A percentile compares a stretch with the other conserved stretches of the same genome.
Evolutionary conservation across 2,113 vertebrate genomes (phyloP).

Genomic region (Heterotilapia buettikoferi): DNA sequence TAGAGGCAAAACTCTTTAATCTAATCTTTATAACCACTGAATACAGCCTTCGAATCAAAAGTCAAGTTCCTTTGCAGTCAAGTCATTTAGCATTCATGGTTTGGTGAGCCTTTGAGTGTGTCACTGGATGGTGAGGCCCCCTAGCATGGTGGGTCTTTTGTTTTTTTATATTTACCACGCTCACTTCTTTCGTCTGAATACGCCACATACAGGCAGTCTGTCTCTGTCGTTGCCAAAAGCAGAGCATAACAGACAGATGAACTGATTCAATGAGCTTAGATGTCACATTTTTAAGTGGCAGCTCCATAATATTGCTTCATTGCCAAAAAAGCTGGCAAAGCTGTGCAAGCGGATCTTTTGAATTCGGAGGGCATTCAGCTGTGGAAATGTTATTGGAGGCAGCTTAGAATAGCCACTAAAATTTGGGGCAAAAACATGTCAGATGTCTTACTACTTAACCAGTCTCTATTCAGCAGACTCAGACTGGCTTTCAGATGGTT

Average conservation of each 20-base stretch:
- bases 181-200: constrained; percentile 51
- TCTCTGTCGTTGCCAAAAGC: constrained; percentile 11
- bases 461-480: background rate
- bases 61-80: constrained; percentile 8
- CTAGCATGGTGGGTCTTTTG: constrained; percentile 13
- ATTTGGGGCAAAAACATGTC: constrained; percentile 9
- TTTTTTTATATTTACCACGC: constrained; percentile 40
- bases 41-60: constrained; percentile 12
- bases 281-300: constrained; percentile 40
- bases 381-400: background rate
- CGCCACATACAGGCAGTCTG: constrained; percentile 54
- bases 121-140: constrained; percentile 35
- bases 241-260: background rate
- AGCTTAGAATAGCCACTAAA: background rate
- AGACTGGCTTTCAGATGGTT: background rate
- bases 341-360: background rate
- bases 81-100: constrained; percentile 50
- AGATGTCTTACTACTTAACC: background rate
- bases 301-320: constrained; percentile 10
- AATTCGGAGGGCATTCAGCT: background rate
- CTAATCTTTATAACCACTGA: constrained; percentile 3
- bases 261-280: constrained; percentile 14
- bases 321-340: background rate
- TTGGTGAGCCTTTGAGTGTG: constrained; percentile 23
- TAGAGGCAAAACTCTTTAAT: constrained; percentile 29